Conservation (phyloP, 2,888 invertebrate genomes). For the Apotomis capreana region DNA sequence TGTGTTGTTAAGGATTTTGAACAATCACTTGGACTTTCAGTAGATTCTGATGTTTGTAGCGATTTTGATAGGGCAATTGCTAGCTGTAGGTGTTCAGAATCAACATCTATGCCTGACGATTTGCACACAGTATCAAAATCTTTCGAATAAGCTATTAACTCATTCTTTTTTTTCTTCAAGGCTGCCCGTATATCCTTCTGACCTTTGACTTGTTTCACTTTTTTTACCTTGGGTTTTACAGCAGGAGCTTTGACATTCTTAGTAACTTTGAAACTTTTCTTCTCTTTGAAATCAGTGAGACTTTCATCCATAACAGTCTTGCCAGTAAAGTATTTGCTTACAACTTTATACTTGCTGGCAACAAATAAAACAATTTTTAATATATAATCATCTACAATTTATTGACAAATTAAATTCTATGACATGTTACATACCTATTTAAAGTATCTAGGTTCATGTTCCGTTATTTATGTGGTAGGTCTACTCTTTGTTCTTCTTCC, state of each 20-base stretch:
- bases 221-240: constrained; percentile 53
- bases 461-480: constrained; percentile 63
- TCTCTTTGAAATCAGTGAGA: constrained; percentile 68
- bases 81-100: constrained; percentile 86
- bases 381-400: constrained; percentile 38
- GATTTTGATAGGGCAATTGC: constrained; percentile 87
- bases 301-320: constrained; percentile 73
- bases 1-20: constrained; percentile 53
- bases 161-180: constrained; percentile 67
- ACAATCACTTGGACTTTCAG: constrained; percentile 39
- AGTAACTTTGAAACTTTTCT: constrained; percentile 56
- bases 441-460: constrained; percentile 57
- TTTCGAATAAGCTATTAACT: constrained; percentile 68
- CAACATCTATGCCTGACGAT: constrained; percentile 78
- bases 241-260: constrained; percentile 53
- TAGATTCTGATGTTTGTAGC: constrained; percentile 52
- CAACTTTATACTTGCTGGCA: constrained; percentile 57
- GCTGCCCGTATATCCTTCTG: constrained; percentile 72
- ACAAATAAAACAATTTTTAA: constrained; percentile 64
- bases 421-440: constrained; percentile 56
- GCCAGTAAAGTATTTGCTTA: constrained; percentile 69
- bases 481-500: constrained; percentile 59
- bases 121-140: constrained; percentile 74
- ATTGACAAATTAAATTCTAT: constrained; percentile 20
- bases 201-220: constrained; percentile 59